These are phyloP conservation scores for Azemiops feae DNA, from an alignment of 2,113 vertebrate species.

Conservation along the genomic window DNA sequence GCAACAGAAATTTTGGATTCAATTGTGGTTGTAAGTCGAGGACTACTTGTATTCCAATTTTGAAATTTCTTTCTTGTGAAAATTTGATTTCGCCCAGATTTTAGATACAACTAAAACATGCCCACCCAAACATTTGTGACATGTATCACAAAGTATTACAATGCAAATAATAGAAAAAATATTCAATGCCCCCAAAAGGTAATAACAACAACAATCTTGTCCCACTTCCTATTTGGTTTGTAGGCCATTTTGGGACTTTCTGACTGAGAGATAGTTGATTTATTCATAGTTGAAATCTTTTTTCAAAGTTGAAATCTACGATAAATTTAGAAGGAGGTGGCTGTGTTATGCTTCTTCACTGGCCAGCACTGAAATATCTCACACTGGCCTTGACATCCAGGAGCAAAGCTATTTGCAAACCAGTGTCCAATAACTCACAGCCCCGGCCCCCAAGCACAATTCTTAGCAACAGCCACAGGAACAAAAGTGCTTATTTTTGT, in stretches of 20 bases:
- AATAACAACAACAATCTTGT: background rate
- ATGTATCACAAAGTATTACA: background rate
- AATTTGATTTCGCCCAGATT: background rate
- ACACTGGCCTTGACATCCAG: background rate
- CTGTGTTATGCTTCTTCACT: background rate
- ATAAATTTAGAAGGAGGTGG: too few relatives aligned
- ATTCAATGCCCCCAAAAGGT: background rate
- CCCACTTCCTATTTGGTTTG: background rate
- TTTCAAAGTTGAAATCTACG: background rate
- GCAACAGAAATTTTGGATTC: background rate
- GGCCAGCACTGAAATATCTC: background rate
- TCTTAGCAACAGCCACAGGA: background rate
- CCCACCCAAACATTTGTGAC: background rate
- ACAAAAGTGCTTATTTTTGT: background rate
- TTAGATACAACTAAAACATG: background rate
- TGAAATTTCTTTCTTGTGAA: background rate
- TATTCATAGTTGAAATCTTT: background rate
- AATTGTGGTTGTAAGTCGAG: background rate
- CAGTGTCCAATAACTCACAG: background rate
- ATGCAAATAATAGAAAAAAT: background rate
- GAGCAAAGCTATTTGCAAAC: background rate
- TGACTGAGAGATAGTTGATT: background rate
- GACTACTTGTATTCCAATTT: background rate
- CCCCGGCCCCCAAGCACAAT: background rate
- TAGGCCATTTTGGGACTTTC: background rate